Percentiles rank a stretch among this genome's conserved stretches.
These are phyloP conservation scores for Hetaerina americana DNA, from an alignment of 1,140 invertebrate genomes.

Conservation along the genomic window DNA sequence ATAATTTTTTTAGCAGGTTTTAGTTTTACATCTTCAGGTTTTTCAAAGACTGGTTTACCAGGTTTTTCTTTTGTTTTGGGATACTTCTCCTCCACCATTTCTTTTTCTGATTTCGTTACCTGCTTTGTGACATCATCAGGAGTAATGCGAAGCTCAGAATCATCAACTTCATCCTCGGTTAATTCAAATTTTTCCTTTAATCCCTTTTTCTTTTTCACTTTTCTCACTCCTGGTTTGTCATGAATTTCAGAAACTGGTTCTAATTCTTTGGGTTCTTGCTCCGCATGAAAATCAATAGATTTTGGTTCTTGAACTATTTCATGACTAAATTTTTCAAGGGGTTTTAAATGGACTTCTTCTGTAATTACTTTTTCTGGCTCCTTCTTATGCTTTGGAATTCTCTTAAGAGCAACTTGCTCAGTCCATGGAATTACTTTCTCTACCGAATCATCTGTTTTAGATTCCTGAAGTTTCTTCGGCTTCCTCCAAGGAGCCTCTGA, in stretches of 20 bases:
- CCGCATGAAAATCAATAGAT: too few relatives aligned
- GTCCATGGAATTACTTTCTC: slow-evolving; percentile 24
- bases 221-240: background rate
- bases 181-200: background rate
- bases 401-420: slow-evolving; percentile 26
- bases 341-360: slow-evolving; percentile 11
- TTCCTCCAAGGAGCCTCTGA: slow-evolving; percentile 17
- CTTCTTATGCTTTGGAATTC: slow-evolving; percentile 20
- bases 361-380: background rate
- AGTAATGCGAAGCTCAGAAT: too few relatives aligned
- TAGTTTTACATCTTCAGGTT: slow-evolving; percentile 2
- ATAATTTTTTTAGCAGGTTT: background rate
- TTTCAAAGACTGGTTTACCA: background rate
- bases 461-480: slow-evolving; percentile 9
- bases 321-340: background rate
- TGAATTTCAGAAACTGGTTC: background rate
- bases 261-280: background rate
- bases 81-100: background rate
- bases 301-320: background rate
- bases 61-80: background rate
- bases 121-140: background rate
- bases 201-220: background rate
- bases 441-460: slow-evolving; percentile 3
- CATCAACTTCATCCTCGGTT: background rate
- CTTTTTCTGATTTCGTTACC: background rate